Percentiles rank a stretch among this genome's conserved stretches.
phyloP scores from a whole-genome alignment of 2,113 vertebrate genomes.

The Toxostoma redivivum region DNA sequence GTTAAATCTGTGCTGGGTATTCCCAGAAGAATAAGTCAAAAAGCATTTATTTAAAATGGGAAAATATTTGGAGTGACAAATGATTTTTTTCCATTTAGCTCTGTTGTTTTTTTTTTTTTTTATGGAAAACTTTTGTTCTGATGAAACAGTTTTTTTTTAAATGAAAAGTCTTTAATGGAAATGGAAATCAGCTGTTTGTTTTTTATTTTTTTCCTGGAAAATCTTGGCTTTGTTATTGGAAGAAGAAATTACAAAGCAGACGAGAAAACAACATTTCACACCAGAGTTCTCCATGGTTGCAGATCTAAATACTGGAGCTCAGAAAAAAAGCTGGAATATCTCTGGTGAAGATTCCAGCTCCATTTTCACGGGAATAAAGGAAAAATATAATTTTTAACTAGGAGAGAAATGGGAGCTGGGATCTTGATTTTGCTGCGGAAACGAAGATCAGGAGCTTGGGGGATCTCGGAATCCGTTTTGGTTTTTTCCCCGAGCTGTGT shows the following conservation, averaged over 20 bases:
- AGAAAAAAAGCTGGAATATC: neutral
- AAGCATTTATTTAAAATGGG: neutral
- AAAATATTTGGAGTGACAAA: neutral
- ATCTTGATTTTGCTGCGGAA: neutral
- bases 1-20: neutral
- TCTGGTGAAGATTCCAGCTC: neutral
- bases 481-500: too few relatives aligned
- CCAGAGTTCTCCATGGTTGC: neutral
- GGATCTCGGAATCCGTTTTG: too few relatives aligned
- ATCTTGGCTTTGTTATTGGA: neutral
- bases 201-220: neutral
- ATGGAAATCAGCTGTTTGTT: constrained; percentile 9
- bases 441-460: neutral
- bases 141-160: neutral
- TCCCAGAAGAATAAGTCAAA: neutral
- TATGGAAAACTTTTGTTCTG: neutral
- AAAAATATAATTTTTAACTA: neutral
- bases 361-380: neutral
- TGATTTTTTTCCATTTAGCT: constrained; percentile 18
- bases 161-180: neutral
- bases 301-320: neutral
- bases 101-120: neutral
- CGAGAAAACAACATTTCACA: neutral
- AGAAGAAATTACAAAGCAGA: neutral
- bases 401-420: neutral